phyloP scores from a whole-genome alignment of 2,113 vertebrate genomes.

The Burhinus oedicnemus region DNA sequence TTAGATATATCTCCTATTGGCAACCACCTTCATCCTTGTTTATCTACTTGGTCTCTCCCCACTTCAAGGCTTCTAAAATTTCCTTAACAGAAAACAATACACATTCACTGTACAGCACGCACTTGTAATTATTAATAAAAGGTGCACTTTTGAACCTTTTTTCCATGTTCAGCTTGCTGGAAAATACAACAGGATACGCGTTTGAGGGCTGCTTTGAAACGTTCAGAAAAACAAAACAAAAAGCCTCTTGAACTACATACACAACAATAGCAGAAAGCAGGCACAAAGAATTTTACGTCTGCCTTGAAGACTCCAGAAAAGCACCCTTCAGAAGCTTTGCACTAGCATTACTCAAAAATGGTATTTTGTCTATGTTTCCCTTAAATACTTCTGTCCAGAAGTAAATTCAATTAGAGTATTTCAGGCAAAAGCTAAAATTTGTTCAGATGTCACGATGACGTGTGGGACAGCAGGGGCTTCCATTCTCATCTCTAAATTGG shows the following conservation, averaged over 20 bases:
- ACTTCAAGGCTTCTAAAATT: background rate
- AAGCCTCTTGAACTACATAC: background rate
- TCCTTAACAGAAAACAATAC: slow-evolving; percentile 22
- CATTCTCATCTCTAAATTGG: background rate
- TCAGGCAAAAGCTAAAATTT: background rate
- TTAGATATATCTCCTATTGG: background rate
- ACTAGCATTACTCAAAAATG: background rate
- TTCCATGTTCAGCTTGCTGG: background rate
- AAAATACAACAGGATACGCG: background rate
- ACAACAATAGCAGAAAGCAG: background rate
- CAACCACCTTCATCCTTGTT: background rate
- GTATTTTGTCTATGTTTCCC: background rate
- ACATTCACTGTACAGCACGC: background rate
- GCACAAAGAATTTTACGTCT: background rate
- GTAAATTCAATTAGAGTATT: background rate
- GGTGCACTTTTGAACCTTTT: background rate
- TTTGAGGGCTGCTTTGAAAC: background rate
- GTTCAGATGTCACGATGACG: background rate
- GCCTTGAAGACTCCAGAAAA: background rate
- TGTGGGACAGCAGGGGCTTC: background rate
- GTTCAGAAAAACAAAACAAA: background rate
- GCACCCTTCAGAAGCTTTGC: background rate
- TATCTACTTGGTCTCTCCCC: background rate
- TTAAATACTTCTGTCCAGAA: background rate
- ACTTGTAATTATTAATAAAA: slow-evolving; percentile 1